Evolutionary conservation across 2,888 invertebrate species (phyloP), one percentile per base, ranked within the genome.

Genomic region (Ophioninae sp.): DNA sequence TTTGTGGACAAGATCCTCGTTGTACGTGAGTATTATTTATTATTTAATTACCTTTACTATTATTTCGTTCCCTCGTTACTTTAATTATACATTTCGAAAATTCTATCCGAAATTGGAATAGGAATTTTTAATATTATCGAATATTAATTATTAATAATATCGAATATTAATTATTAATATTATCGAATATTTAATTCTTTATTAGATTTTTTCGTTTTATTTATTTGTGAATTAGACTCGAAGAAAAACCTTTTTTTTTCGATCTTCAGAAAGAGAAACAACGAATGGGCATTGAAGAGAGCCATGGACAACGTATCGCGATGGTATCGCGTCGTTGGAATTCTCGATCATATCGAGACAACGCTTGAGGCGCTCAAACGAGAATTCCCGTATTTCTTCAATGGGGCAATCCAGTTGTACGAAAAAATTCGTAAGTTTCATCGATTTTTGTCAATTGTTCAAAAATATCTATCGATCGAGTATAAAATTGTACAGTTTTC

Each of bases 1-100:
- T 95, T 89, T 95, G 95, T 88, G 95, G 95, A 23, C 95, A 95
- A 82, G 93, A 95, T 87, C 89, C 92, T 30, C 92, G 94, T 82
- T 95, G 95, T 91, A 93, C 93, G 95, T 95, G 92, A 94, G 94
- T 93, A 88, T 71, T 44, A 44, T 58, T 41, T 0, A 64, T 39
- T 23, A 8, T 30, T 51, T 64, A 9, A 64, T 51, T 6, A 23
- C 13, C 23, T 7, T 23, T 23, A 39, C n/a, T 41, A 0, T 41
- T 39, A 20, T 20, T n/a, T 13, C 17, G 6, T 51, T 51, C 10
- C 17, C 51, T 51, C 51, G 0, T 5, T n/a, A 44, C 10, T 9
- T 51, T 51, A 13, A 13, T 44, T 44, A 9, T 10, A 7, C 13
- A 44, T 13, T 10, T 5, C 9, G 3, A 44, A 44, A 44, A 10